Evolutionary conservation across 92 coral and sea anemone species (phyloP), one percentile per base, ranked within the genome.

Genomic region (Ricordea florida): DNA sequence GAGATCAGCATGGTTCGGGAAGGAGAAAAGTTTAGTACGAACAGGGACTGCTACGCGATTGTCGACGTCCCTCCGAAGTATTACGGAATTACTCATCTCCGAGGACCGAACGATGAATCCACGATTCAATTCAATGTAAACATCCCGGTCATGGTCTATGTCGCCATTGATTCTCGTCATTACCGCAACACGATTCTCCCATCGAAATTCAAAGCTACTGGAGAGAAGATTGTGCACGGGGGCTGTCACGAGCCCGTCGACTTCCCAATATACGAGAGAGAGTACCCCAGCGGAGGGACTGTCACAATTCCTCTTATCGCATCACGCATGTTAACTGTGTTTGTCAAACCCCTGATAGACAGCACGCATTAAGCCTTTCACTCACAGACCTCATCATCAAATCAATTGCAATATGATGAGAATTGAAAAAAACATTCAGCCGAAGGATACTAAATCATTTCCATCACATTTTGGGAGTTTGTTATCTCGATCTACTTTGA

Each of bases 11-110:
- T 87, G 90, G 91, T 93, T 0, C 85, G 93, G 62, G 89, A 90
- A 2, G 98, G 98, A 6, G 98, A 93, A 57, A 93, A 93, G 72
- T 93, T 89, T 74, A 87, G 93, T 74, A 86, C 96, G 7, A 80
- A 93, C 46, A 92, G 98, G 33, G 45, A 10, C 10, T 90, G 96
- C 59, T 90, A 90, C 50, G 45, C 42, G 22, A 93, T 93, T 91
- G 81, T 50, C 20, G 92, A 93, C 62, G 73, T 93, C 32, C 93
- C 96, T 0, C 89, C 98, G 48, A 90, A 79, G 76, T 93, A 69
- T 77, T 57, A 93, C 84, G 98, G 98, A n/a, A 36, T 87, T 69
- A 86, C 93, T 9, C 98, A 93, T 83, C 76, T 93, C 66, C 83
- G 98, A 14, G 84, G 94, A 11, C 78, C 78, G 2, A 72, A 72